These are phyloP conservation scores for Stegodyphus mimosarum DNA, from an alignment of 1,140 invertebrate species.

Conservation along the genomic window DNA sequence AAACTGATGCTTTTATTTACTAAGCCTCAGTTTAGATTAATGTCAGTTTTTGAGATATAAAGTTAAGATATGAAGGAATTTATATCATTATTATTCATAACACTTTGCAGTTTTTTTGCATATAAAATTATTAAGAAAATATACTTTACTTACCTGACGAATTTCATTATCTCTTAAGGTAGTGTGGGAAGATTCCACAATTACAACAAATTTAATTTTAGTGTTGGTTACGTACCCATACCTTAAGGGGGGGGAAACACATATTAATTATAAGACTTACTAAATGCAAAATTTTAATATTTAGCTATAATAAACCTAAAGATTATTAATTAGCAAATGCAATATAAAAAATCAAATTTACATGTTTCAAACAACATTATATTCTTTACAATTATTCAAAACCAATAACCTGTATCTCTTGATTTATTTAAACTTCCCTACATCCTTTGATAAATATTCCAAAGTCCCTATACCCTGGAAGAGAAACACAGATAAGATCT, in stretches of 20 bases:
- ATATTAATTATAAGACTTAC: no score
- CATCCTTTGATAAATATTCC: no score
- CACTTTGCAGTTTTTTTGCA: not conserved
- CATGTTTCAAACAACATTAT: not conserved
- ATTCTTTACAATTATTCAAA: not conserved
- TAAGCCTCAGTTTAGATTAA: no score
- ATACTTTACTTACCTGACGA: slow-evolving; percentile 77
- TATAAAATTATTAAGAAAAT: not conserved
- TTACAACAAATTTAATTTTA: slow-evolving; percentile 93
- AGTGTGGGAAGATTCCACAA: slow-evolving; percentile 90
- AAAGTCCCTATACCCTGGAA: no score
- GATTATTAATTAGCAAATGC: not conserved
- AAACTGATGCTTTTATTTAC: no score
- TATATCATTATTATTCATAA: not conserved
- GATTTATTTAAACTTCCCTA: no score
- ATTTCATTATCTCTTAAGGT: slow-evolving; percentile 91
- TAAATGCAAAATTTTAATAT: no score
- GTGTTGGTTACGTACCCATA: slow-evolving; percentile 99
- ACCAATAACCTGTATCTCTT: no score
- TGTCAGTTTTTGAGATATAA: no score
- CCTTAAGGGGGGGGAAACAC: slow-evolving; percentile 63
- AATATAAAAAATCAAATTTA: not conserved
- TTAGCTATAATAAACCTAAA: no score
- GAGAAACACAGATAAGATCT: no score
- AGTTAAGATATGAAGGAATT: not conserved